Percentiles rank a stretch among this genome's conserved stretches.
phyloP scores from a whole-genome alignment of 2,797 vertebrate species.

The Acanthiza pusilla region DNA sequence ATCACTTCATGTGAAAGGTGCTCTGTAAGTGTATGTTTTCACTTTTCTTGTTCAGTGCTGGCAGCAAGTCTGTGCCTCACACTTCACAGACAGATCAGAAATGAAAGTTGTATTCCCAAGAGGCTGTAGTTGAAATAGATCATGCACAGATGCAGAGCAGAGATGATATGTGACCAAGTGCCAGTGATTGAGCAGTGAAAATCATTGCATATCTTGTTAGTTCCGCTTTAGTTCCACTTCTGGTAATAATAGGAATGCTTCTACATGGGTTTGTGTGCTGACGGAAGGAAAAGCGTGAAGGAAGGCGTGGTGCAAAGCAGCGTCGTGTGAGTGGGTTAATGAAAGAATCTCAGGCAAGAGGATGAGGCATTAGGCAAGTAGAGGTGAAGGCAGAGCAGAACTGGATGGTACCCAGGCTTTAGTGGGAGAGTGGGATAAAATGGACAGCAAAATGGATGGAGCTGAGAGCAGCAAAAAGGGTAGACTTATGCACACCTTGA shows the following conservation, averaged over 20 bases:
- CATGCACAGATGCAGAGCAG: neutral
- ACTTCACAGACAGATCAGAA: neutral
- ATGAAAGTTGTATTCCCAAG: neutral
- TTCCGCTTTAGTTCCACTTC: neutral
- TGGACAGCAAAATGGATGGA: neutral
- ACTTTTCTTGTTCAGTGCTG: neutral
- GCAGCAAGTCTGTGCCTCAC: neutral
- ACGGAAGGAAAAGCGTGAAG: neutral
- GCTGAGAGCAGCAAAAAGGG: neutral
- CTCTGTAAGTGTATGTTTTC: neutral
- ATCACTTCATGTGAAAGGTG: neutral
- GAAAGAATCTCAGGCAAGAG: neutral
- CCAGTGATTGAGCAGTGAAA: neutral
- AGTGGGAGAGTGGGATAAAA: neutral
- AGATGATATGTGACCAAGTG: neutral
- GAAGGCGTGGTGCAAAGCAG: neutral
- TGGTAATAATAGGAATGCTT: neutral
- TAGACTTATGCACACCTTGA: neutral
- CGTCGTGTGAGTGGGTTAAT: neutral
- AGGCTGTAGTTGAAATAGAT: neutral
- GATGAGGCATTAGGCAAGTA: neutral
- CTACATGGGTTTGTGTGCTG: neutral
- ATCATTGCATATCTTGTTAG: neutral
- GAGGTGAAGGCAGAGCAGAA: neutral
- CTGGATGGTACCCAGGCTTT: neutral